Base-by-base conservation (phyloP, 2,888 invertebrate species). In the Boloria selene region DNA sequence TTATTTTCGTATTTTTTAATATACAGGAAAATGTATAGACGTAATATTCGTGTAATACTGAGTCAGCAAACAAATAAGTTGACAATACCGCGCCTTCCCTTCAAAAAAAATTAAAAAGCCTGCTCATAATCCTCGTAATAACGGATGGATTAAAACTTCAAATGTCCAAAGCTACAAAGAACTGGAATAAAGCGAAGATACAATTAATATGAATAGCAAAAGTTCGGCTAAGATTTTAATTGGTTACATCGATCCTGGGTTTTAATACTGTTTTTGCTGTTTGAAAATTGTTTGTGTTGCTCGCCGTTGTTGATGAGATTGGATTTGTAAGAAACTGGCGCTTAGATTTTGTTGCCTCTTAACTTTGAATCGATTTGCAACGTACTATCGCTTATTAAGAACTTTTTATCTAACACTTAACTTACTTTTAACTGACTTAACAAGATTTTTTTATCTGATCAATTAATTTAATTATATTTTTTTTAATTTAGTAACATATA, bases 81-180 rank as follows among this genome's bases (percentile, higher is more conserved):
- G 74, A 74, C 72, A 75, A 75, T 72, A 38, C 67, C 26, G 18
- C 45, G 22, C 73, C 69, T 65, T 68, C 69, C 63, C 64, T 60
- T 68, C 67, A 64, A 69, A 74, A 74, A 77, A 75, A 76, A 71
- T 70, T 72, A 69, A 59, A 59, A 59, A 50, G 49, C 72, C 74
- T 70, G 73, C 72, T 78, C 76, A 77, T 79, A 79, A 79, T 80
- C 77, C 75, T 58, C 69, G 72, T 74, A 79, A 80, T 79, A 79
- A 77, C 74, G 72, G 71, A 74, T 72, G 75, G 78, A 79, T 80
- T 79, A 78, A 79, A 78, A 78, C 76, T 79, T 73, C 73, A 22
- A 79, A 75, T 73, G 74, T 71, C 73, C 73, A 70, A 73, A 77
- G 75, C 76, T 69, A 74, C 68, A 69, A 74, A 74, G 72, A 72